These are phyloP conservation scores for Gymnodraco acuticeps DNA, from an alignment of 2,797 vertebrate genomes.

Conservation along the genomic window DNA sequence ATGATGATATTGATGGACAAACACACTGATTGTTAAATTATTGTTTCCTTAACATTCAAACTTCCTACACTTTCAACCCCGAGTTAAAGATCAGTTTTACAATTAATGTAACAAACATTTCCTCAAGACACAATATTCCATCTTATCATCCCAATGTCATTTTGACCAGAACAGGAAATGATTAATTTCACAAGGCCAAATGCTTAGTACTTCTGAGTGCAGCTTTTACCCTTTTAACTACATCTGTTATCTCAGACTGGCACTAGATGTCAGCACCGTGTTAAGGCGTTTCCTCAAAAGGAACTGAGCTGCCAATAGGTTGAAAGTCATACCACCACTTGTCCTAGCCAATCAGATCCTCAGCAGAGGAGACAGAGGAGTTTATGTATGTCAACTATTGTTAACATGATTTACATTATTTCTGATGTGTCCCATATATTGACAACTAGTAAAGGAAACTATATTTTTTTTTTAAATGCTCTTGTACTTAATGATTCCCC, in stretches of 20 bases:
- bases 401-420: background rate
- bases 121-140: slow-evolving; percentile 20
- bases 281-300: slow-evolving; percentile 39
- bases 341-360: slow-evolving; percentile 78
- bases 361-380: slow-evolving; percentile 45
- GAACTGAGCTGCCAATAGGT: slow-evolving; percentile 56
- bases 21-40: background rate
- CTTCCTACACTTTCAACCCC: background rate
- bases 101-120: background rate
- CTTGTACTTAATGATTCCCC: background rate
- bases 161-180: slow-evolving; percentile 22
- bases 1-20: background rate
- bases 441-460: background rate
- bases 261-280: slow-evolving; percentile 81
- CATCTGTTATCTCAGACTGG: slow-evolving; percentile 48
- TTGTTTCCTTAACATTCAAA: background rate
- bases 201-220: background rate
- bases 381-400: slow-evolving; percentile 34
- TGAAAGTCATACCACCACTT: slow-evolving; percentile 83
- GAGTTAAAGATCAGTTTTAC: background rate
- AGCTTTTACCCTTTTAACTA: background rate
- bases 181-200: slow-evolving; percentile 32
- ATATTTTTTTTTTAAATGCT: too few relatives aligned
- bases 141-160: slow-evolving; percentile 14
- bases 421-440: accelerated